phyloP scores from a whole-genome alignment of 1,140 invertebrate species.

The Dendrolimus punctatus region DNA sequence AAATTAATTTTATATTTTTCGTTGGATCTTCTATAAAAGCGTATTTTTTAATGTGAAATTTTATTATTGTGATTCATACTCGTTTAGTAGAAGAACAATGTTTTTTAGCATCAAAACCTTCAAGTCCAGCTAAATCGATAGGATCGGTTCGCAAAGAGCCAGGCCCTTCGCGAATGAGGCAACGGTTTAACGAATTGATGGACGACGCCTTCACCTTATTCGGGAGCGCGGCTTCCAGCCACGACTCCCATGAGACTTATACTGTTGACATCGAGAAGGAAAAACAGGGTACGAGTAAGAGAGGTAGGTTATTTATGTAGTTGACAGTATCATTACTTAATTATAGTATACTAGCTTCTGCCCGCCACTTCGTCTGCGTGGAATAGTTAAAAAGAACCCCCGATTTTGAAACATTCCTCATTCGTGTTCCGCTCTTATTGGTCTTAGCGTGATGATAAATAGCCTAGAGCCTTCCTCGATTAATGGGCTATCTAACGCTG shows the following conservation, averaged over 20 bases:
- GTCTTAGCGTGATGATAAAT: too few species aligned
- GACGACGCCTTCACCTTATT: slow-evolving; percentile 65
- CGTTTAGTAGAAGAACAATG: not conserved
- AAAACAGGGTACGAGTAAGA: slow-evolving; percentile 20
- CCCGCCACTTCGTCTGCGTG: too few species aligned
- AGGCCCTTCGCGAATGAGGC: slow-evolving; percentile 50
- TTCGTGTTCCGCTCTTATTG: too few species aligned
- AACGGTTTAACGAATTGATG: slow-evolving; percentile 62
- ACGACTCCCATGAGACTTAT: slow-evolving; percentile 36
- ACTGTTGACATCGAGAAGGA: slow-evolving; percentile 27
- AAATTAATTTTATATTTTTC: too few species aligned
- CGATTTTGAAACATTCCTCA: too few species aligned
- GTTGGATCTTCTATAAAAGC: too few species aligned
- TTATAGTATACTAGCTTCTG: too few species aligned
- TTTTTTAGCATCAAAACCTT: slow-evolving; percentile 37
- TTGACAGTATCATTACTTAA: too few species aligned
- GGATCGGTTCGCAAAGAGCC: slow-evolving; percentile 20
- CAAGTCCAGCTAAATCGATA: slow-evolving; percentile 28
- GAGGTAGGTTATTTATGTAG: slow-evolving; percentile 2
- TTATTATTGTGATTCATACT: not conserved
- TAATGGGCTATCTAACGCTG: too few species aligned
- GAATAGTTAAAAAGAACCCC: too few species aligned
- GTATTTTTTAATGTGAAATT: too few species aligned
- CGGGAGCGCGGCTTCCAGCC: slow-evolving; percentile 39
- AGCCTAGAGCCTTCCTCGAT: too few species aligned